phyloP scores from a whole-genome alignment of 2,113 vertebrate species.

The Charina bottae region DNA sequence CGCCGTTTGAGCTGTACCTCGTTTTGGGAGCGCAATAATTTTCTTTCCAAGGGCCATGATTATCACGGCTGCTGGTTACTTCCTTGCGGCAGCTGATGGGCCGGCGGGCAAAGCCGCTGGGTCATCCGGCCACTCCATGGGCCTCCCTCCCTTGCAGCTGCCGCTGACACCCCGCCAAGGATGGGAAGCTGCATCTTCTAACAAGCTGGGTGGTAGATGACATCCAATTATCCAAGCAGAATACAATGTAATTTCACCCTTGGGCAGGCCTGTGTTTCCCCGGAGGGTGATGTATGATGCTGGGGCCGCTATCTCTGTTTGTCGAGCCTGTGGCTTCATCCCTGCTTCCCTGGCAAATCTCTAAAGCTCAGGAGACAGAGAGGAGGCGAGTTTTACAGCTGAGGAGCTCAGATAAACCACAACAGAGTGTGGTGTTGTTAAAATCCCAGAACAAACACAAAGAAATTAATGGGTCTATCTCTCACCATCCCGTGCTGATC shows the following conservation, averaged over 20 bases:
- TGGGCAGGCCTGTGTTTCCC: conserved; percentile 69
- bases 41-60: not conserved
- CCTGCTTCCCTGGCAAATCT: conserved; percentile 67
- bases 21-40: not conserved
- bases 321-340: conserved; percentile 54
- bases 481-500: conserved; percentile 39
- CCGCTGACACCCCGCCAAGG: conserved; percentile 15
- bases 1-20: accelerated
- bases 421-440: conserved; percentile 50
- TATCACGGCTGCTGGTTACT: not conserved
- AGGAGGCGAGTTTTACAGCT: conserved; percentile 70
- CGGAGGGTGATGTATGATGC: conserved; percentile 65
- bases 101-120: not conserved
- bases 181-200: conserved; percentile 44
- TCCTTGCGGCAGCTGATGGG: not conserved
- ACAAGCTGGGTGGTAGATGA: conserved; percentile 48
- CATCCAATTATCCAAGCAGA: conserved; percentile 75
- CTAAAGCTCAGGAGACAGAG: conserved; percentile 65
- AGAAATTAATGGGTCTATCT: conserved; percentile 72
- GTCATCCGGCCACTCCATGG: not conserved
- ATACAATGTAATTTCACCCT: conserved; percentile 78
- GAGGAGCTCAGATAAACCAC: conserved; percentile 76
- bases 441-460: conserved; percentile 64
- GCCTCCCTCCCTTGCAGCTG: not conserved
- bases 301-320: conserved; percentile 64